Base-by-base conservation (phyloP, 1,140 invertebrate species). In the Ylistrum balloti region DNA sequence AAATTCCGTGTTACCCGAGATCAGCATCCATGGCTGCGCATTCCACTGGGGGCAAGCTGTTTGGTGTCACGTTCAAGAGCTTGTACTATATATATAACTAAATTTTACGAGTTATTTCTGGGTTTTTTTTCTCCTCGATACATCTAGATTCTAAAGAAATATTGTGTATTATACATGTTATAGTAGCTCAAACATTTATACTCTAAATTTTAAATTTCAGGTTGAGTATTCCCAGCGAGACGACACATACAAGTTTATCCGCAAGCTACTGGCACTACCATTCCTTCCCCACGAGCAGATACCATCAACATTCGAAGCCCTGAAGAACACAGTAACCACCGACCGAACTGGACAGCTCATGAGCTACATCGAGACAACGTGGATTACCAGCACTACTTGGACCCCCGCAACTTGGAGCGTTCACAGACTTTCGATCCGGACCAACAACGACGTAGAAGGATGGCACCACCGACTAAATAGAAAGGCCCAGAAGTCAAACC, bases 1-100 rank as follows among this genome's bases (percentile, higher is more conserved):
- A 17, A 41, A 88, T 5, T 9, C 15, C 15, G 35, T 38, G 5
- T 88, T 88, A 15, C 87, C 87, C 1, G 33, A 38, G 7, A 15
- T 88, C 5, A 10, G 48, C 11, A n/a, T 88, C 13, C 33, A 41
- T 33, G 32, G 86, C 13, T 33, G 15, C 11, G 86, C 32, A 11
- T 13, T 28, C 28, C 85, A 86, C 85, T 86, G 85, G 85, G 28
- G 32, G 33, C 86, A 86, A 10, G 86, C 33, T 34, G n/a, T n/a
- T n/a, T n/a, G n/a, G n/a, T n/a, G n/a, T n/a, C n/a, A n/a, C n/a
- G 88, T 88, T 56, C 88, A 88, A 33, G 88, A 88, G 33, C 88
- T 88, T 41, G 88, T 41, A 13, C 48, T 41, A 88, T 41, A 88
- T 34, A 41, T 88, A 41, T 88, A 10, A 28, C 11, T 11, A 86